phyloP scores from a whole-genome alignment of 2,888 invertebrate species.

The Thereva unica region DNA sequence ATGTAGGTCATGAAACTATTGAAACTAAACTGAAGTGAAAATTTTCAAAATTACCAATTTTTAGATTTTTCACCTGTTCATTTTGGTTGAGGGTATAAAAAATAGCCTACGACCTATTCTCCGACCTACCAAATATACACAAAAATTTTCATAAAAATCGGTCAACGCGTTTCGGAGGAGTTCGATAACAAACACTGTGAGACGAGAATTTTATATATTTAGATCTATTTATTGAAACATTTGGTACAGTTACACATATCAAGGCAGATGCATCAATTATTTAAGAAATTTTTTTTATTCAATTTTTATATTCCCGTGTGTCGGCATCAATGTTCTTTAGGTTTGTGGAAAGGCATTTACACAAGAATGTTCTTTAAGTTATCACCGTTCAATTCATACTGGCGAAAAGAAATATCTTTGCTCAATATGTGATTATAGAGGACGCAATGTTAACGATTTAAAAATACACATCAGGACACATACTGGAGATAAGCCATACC shows the following conservation, averaged over 20 bases:
- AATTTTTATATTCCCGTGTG: conserved; percentile 38
- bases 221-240: too few species aligned
- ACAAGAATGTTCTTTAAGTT: conserved; percentile 38
- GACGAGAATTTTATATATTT: too few species aligned
- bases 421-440: conserved; percentile 40
- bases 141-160: too few species aligned
- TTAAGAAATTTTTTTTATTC: background rate
- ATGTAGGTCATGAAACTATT: too few species aligned
- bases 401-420: conserved; percentile 39
- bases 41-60: too few species aligned
- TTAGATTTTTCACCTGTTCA: too few species aligned
- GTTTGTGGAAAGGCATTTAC: conserved; percentile 42
- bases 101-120: too few species aligned
- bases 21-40: too few species aligned
- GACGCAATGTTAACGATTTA: conserved; percentile 40
- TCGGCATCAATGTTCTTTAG: conserved; percentile 39
- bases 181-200: too few species aligned
- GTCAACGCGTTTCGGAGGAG: too few species aligned
- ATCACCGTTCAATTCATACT: conserved; percentile 41
- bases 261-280: background rate
- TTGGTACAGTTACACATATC: background rate
- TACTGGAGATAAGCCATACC: conserved; percentile 40
- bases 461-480: conserved; percentile 41
- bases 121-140: too few species aligned
- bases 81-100: too few species aligned